Base-by-base conservation (phyloP, 2,888 invertebrate genomes). In the Bursaphelenchus okinawaensis region DNA sequence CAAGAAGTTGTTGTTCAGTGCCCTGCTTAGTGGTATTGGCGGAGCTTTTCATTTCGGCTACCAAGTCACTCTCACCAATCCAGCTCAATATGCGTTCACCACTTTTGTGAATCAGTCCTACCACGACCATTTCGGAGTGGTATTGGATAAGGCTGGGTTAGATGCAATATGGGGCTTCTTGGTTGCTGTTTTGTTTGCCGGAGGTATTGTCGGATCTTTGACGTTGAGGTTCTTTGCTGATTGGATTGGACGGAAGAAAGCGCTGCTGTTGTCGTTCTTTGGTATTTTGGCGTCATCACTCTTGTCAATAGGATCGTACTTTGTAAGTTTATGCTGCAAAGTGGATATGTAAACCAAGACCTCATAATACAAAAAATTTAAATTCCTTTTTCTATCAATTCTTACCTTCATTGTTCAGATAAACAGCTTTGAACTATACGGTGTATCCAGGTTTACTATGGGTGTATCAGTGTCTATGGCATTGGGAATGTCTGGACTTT, bases 31-130 rank as follows among this genome's bases (percentile, higher is more conserved):
- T 27, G 31, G 64, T 4, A 66, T 75, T 7, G 76, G 73, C 4
- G 76, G 78, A 6, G 69, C 73, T 3, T 76, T 78, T 63, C 76
- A 78, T 55, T 75, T 76, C 51, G 78, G 78, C 26, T 76, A 67
- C 62, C 77, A 78, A 55, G 51, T 78, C 12, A 74, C 74, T 8
- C 50, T 76, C 12, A 78, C 78, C 19, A 75, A 78, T 66, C 76
- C 78, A 0, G 69, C 77, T 0, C 74, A 78, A 57, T 68, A 63
- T 40, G 72, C 76, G 0, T 77, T 77, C 62, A 40, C 75, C 19
- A 26, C 19, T 8, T 77, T 77, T 66, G 64, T 77, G 55, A 73
- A 76, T 59, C 50, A 67, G 20, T 74, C 76, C 0, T 60, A 73
- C 4, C 66, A 59, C 2, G 60, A 58, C 22, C 65, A 70, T 50